Evolutionary conservation across 1,140 invertebrate species (phyloP), one percentile per base, ranked within the genome.

Genomic region (Drosophila saltans): DNA sequence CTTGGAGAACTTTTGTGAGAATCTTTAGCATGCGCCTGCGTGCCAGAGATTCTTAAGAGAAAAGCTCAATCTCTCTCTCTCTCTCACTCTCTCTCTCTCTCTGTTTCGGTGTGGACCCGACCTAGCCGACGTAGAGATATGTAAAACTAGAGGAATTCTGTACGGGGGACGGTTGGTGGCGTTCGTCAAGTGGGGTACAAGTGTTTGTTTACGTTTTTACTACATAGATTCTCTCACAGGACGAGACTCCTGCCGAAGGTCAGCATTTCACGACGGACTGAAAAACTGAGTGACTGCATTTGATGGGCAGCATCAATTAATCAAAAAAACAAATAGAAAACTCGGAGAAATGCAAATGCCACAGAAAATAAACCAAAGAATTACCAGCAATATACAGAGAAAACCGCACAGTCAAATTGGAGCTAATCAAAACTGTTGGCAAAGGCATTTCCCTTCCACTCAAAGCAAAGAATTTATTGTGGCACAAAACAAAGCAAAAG

Each of bases 191-290:
- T 52, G 45, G 21, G 66, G 57, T 66, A 73, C 83, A 88, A 86
- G 84, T 86, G 83, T 86, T 86, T 86, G 83, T 86, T 86, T 86
- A 86, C 83, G 80, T 86, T 86, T 86, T 83, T 74, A 70, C 21
- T 40, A 9, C 65, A 41, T 41, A 40, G 45, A 66, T 61, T 60
- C 61, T 33, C 33, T 36, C 28, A 59, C 69, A 16, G 66, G 36
- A 26, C 21, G 45, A 52, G 24, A 52, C 45, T 52, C 45, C 9
- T 2, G 8, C 39, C 74, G 65, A 72, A 63, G 78, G 67, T 80
- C 78, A 75, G 73, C n/a, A 11, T 36, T 26, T 9, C 7, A 52
- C 24, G 21, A 52, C 45, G 21, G 4, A 8, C 21, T 26, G 33
- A 36, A 52, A 26, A 26, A 26, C 45, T 52, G 45, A 52, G 9